phyloP scores from a whole-genome alignment of 2,888 invertebrate species.

The Lasioglossum zephyrum region DNA sequence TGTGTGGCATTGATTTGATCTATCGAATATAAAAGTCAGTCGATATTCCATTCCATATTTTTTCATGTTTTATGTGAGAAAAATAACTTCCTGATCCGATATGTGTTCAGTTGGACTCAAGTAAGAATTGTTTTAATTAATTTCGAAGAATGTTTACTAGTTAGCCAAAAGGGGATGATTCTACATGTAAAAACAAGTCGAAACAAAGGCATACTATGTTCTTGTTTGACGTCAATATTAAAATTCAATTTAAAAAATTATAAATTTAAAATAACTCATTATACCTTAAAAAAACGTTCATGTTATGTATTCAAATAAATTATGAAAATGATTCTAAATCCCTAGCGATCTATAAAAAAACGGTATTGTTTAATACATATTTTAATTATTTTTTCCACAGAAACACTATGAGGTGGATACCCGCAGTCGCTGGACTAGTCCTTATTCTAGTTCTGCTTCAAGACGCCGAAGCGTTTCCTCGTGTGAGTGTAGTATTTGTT shows the following conservation, averaged over 20 bases:
- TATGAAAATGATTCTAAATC: background rate
- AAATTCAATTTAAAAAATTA: too few relatives aligned
- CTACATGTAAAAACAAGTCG: too few relatives aligned
- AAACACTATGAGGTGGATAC: constrained; percentile 62
- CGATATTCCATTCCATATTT: background rate
- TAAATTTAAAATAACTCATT: too few relatives aligned
- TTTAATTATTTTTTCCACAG: constrained; percentile 16
- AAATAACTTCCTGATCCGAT: background rate
- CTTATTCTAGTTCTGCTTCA: constrained; percentile 36
- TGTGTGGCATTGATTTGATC: background rate
- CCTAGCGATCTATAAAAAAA: background rate
- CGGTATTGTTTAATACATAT: background rate
- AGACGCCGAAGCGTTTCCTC: constrained; percentile 26
- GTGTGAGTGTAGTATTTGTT: constrained; percentile 33
- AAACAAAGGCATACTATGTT: too few relatives aligned
- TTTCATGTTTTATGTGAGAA: too few relatives aligned
- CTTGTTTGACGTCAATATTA: too few relatives aligned
- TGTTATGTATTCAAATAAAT: background rate
- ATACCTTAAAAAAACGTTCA: too few relatives aligned
- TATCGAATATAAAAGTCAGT: background rate
- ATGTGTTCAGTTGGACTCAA: background rate
- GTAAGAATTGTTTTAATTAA: background rate
- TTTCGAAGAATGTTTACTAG: background rate
- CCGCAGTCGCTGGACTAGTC: constrained; percentile 50
- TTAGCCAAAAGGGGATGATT: too few relatives aligned